A percentile compares a stretch with the other conserved stretches of the same genome.
phyloP scores from a whole-genome alignment of 2,113 vertebrate species.

The Sebastes schlegelii region DNA sequence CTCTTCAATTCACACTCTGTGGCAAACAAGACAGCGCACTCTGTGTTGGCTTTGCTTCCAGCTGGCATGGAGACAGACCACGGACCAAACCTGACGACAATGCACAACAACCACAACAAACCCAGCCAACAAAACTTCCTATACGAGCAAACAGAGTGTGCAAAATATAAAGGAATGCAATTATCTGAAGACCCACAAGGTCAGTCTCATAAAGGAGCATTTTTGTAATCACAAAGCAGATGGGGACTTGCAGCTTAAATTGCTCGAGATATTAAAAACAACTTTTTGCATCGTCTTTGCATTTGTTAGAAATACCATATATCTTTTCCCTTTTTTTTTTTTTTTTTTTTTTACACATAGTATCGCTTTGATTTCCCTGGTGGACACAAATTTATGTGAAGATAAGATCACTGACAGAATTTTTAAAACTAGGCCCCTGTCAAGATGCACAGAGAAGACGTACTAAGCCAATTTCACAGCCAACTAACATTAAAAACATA shows the following conservation, averaged over 20 bases:
- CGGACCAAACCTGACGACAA: slow-evolving; percentile 56
- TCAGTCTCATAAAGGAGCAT: neutral
- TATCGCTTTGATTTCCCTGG: slow-evolving; percentile 22
- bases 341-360: neutral
- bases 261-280: slow-evolving; percentile 10
- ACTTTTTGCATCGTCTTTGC: neutral
- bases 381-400: neutral
- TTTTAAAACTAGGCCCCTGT: slow-evolving; percentile 6
- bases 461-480: slow-evolving; percentile 45
- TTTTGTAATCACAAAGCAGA: slow-evolving; percentile 18
- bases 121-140: slow-evolving; percentile 15
- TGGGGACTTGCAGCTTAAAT: neutral
- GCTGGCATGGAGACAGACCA: slow-evolving; percentile 63
- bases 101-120: slow-evolving; percentile 58
- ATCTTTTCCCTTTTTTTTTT: neutral
- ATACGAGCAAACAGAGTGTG: neutral
- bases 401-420: slow-evolving; percentile 14
- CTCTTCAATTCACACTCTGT: slow-evolving; percentile 76
- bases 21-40: slow-evolving; percentile 72
- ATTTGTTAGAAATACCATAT: neutral
- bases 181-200: neutral
- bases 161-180: slow-evolving; percentile 2
- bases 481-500: slow-evolving; percentile 37
- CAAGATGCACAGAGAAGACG: slow-evolving; percentile 25
- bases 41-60: slow-evolving; percentile 57